Percentiles rank a stretch among this genome's conserved stretches.
Conservation (phyloP, 2,797 vertebrate species). For the Rhinella marina region DNA sequence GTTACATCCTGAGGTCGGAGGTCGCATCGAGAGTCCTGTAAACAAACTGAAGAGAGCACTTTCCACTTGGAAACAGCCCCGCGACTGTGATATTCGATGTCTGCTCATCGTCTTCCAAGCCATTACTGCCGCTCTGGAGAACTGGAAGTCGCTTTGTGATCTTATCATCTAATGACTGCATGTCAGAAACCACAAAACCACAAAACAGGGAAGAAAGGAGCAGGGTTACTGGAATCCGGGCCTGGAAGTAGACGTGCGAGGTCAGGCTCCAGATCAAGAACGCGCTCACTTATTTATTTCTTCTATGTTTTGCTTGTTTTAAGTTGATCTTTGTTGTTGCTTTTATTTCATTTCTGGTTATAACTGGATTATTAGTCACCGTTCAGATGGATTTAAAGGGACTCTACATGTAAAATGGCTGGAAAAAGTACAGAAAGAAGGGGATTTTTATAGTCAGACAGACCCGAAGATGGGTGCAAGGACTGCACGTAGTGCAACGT, state of each 20-base stretch:
- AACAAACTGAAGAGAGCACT: neutral
- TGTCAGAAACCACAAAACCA: constrained; percentile 11
- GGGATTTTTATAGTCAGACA: too few relatives aligned
- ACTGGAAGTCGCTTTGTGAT: neutral
- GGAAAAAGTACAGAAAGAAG: neutral
- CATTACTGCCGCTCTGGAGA: neutral
- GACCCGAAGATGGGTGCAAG: too few relatives aligned
- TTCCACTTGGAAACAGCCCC: neutral
- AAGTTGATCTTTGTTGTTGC: neutral
- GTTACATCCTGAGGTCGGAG: constrained; percentile 10
- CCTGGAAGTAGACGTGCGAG: neutral
- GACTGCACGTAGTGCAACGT: too few relatives aligned
- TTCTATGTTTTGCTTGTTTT: neutral
- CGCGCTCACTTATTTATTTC: neutral
- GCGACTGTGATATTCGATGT: neutral
- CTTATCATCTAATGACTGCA: constrained; percentile 19
- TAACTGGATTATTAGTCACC: neutral
- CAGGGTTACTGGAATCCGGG: neutral
- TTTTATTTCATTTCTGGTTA: neutral
- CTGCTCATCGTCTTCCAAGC: neutral
- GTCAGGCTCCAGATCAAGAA: neutral
- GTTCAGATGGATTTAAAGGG: neutral
- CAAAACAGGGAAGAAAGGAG: constrained; percentile 5
- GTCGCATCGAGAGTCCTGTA: neutral
- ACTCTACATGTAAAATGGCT: neutral